These are phyloP conservation scores for Omphaloscelis lunosa DNA, from an alignment of 2,888 invertebrate genomes.

Conservation along the genomic window DNA sequence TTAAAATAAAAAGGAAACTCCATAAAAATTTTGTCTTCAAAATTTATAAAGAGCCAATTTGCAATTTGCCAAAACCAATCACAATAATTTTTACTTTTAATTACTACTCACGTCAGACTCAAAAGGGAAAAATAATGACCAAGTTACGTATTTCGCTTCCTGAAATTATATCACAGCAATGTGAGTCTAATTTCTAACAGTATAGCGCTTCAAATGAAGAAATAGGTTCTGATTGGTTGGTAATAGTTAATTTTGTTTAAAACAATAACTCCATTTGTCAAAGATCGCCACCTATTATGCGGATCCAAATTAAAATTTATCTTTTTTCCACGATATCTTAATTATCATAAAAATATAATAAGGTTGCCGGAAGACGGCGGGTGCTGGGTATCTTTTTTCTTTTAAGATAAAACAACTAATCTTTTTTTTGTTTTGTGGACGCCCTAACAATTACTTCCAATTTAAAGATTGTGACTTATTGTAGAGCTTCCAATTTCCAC, in stretches of 20 bases:
- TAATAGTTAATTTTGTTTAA: slow-evolving; percentile 34
- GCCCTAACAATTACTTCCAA: slow-evolving; percentile 43
- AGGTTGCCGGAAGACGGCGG: slow-evolving; percentile 62
- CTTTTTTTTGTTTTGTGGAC: slow-evolving; percentile 53
- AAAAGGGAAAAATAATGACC: slow-evolving; percentile 63
- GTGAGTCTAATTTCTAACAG: background rate
- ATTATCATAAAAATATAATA: slow-evolving; percentile 76
- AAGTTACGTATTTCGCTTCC: slow-evolving; percentile 27
- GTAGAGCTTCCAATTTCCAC: slow-evolving; percentile 12
- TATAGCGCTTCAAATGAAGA: slow-evolving; percentile 29
- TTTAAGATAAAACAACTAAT: slow-evolving; percentile 54
- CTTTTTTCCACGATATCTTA: slow-evolving; percentile 73
- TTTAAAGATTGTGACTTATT: slow-evolving; percentile 32
- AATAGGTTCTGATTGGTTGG: background rate
- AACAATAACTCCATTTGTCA: slow-evolving; percentile 85
- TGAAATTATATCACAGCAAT: slow-evolving; percentile 13
- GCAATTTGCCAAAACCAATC: slow-evolving; percentile 90
- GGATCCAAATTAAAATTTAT: slow-evolving; percentile 68
- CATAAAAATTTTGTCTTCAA: slow-evolving; percentile 63
- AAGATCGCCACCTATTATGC: slow-evolving; percentile 78
- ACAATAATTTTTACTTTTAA: slow-evolving; percentile 89
- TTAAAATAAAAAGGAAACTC: slow-evolving; percentile 53
- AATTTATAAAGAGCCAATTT: slow-evolving; percentile 81
- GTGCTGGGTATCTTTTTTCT: slow-evolving; percentile 50
- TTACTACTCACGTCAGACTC: slow-evolving; percentile 79